A percentile compares a stretch with the other conserved stretches of the same genome.
These are phyloP conservation scores for Melipona beecheii DNA, from an alignment of 2,888 invertebrate species.

Conservation along the genomic window DNA sequence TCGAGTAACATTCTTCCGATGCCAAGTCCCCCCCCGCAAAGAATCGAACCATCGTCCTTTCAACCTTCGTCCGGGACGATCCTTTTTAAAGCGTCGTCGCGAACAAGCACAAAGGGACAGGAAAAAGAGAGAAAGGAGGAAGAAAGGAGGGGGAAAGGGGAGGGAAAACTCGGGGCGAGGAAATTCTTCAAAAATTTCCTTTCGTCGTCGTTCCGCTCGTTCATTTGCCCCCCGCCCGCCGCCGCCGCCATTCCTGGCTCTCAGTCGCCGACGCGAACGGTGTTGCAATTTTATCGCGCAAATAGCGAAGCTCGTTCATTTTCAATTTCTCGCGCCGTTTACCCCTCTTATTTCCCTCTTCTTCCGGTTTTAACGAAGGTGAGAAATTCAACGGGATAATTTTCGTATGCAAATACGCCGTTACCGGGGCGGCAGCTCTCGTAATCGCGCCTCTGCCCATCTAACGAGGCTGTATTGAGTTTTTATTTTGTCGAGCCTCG, in stretches of 20 bases:
- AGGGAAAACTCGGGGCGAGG: not conserved
- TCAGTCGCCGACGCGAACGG: not conserved
- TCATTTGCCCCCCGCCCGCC: no score
- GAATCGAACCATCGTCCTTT: not conserved
- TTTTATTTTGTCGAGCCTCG: conserved; percentile 56
- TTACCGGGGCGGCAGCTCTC: conserved; percentile 31
- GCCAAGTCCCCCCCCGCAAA: not conserved
- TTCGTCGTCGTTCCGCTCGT: conserved; percentile 3
- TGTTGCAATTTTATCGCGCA: conserved; percentile 49
- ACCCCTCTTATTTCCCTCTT: conserved; percentile 44
- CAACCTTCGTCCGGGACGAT: not conserved
- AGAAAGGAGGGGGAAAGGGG: not conserved
- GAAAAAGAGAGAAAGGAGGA: not conserved
- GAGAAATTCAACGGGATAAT: conserved; percentile 63
- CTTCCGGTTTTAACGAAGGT: conserved; percentile 62
- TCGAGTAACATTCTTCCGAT: not conserved
- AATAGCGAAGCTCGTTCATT: conserved; percentile 54
- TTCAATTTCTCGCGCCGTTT: conserved; percentile 60
- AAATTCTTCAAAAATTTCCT: conserved; percentile 33
- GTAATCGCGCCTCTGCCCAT: conserved; percentile 54
- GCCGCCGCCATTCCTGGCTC: no score
- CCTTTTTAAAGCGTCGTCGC: conserved; percentile 1
- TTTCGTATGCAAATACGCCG: conserved; percentile 61
- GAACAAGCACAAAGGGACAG: conserved; percentile 5
- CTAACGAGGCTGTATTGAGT: conserved; percentile 63